Evolutionary conservation across 2,888 invertebrate genomes (phyloP).

Genomic region (Scrobipalpa costella): DNA sequence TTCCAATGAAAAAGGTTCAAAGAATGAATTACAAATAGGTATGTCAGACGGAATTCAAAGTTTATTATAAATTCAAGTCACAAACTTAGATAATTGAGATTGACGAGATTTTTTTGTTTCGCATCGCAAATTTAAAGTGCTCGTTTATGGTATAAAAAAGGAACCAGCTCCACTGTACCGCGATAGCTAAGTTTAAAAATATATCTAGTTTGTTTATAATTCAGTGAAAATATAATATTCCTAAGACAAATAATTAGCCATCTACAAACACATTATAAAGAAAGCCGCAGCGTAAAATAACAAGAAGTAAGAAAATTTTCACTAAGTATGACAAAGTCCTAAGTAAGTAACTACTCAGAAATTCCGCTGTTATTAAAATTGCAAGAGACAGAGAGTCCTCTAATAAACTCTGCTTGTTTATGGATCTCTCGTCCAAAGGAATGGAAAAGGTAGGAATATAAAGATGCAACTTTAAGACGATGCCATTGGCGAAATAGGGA

Average conservation of each 20-base stretch:
- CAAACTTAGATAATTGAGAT: slow-evolving; percentile 55
- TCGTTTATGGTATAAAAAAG: neutral
- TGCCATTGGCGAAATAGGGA: slow-evolving; percentile 57
- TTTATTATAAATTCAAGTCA: slow-evolving; percentile 49
- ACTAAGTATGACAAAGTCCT: too few relatives aligned
- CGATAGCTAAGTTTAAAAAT: neutral
- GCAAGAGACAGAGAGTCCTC: slow-evolving; percentile 47
- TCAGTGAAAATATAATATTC: too few relatives aligned
- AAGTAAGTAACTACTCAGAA: too few relatives aligned
- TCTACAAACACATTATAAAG: too few relatives aligned
- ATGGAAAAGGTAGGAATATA: slow-evolving; percentile 54
- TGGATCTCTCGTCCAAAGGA: slow-evolving; percentile 45
- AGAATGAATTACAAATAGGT: slow-evolving; percentile 2
- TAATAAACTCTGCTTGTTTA: slow-evolving; percentile 56
- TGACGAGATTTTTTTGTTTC: slow-evolving; percentile 52
- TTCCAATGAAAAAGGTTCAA: neutral
- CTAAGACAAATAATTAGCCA: too few relatives aligned
- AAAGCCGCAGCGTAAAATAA: too few relatives aligned
- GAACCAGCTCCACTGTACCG: neutral
- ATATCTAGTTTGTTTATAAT: too few relatives aligned
- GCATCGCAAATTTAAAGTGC: slow-evolving; percentile 46
- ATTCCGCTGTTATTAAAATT: slow-evolving; percentile 44
- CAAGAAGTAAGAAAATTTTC: slow-evolving; percentile 13
- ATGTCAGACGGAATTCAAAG: slow-evolving; percentile 42
- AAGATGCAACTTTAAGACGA: slow-evolving; percentile 59